Evolutionary conservation across 2,113 vertebrate genomes (phyloP).

Genomic region (Prunella himalayana): DNA sequence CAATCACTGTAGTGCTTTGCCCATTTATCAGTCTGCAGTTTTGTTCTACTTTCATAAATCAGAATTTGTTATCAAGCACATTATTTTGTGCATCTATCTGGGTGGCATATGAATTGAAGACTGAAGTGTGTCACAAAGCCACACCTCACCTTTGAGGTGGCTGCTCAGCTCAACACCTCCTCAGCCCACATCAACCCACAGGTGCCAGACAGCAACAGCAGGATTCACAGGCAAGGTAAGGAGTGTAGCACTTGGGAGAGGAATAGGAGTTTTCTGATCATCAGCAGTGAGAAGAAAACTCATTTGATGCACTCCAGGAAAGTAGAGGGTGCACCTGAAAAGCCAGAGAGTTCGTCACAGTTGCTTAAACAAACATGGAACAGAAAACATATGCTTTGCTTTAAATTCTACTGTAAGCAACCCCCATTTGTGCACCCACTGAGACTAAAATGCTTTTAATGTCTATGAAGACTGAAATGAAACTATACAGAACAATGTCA

Average conservation of each 20-base stretch:
- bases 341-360: background rate
- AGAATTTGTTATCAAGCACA: background rate
- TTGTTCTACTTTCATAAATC: background rate
- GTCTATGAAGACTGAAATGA: background rate
- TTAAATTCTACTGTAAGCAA: background rate
- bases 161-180: background rate
- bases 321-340: background rate
- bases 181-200: background rate
- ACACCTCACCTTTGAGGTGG: background rate
- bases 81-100: background rate
- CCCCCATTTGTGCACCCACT: background rate
- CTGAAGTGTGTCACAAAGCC: background rate
- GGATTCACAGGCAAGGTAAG: background rate
- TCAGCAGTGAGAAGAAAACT: background rate
- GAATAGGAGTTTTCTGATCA: background rate
- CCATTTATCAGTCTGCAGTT: background rate
- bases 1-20: background rate
- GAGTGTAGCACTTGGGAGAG: background rate
- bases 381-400: background rate
- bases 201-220: background rate
- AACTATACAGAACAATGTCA: background rate
- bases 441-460: background rate
- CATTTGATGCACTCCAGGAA: background rate
- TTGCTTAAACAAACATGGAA: background rate
- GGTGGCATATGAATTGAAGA: background rate